phyloP scores from a whole-genome alignment of 2,113 vertebrate species.

The Pachypanchax playfairii region DNA sequence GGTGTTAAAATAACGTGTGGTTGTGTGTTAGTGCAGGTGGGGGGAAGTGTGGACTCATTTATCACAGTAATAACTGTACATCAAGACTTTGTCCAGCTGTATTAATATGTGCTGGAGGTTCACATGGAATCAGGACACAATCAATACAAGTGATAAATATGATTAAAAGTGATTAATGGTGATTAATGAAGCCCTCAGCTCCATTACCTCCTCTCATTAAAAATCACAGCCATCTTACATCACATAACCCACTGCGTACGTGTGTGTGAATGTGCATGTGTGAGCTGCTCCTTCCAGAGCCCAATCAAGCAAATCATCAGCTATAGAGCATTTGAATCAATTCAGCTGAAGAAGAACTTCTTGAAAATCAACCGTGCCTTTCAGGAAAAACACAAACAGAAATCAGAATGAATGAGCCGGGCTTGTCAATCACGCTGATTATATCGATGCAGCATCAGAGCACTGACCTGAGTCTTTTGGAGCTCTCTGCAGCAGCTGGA shows the following conservation, averaged over 20 bases:
- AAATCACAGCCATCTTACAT: conserved; percentile 50
- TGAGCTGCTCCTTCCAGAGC: conserved; percentile 53
- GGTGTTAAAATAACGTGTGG: conserved; percentile 42
- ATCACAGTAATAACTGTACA: conserved; percentile 79
- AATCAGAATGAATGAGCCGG: conserved; percentile 74
- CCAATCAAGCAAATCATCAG: conserved; percentile 77
- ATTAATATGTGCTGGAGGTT: conserved; percentile 75
- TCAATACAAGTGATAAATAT: conserved; percentile 85
- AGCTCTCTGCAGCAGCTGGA: conserved; percentile 71
- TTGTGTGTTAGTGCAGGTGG: conserved; percentile 54
- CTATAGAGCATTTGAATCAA: conserved; percentile 73
- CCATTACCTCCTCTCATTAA: conserved; percentile 64
- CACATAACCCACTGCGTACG: conserved; percentile 23
- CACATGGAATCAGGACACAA: conserved; percentile 72
- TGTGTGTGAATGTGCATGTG: conserved; percentile 9
- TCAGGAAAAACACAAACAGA: conserved; percentile 75
- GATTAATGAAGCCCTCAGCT: conserved; percentile 79
- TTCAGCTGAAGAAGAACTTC: conserved; percentile 73
- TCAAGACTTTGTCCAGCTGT: conserved; percentile 72
- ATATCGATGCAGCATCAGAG: conserved; percentile 55
- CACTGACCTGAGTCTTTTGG: conserved; percentile 90
- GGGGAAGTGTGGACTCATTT: conserved; percentile 62
- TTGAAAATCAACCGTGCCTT: conserved; percentile 76
- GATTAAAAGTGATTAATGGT: conserved; percentile 82
- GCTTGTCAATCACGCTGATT: conserved; percentile 76